Percentiles rank a stretch among this genome's conserved stretches.
phyloP scores from a whole-genome alignment of 2,113 vertebrate species.

The Halcyon malimbica region DNA sequence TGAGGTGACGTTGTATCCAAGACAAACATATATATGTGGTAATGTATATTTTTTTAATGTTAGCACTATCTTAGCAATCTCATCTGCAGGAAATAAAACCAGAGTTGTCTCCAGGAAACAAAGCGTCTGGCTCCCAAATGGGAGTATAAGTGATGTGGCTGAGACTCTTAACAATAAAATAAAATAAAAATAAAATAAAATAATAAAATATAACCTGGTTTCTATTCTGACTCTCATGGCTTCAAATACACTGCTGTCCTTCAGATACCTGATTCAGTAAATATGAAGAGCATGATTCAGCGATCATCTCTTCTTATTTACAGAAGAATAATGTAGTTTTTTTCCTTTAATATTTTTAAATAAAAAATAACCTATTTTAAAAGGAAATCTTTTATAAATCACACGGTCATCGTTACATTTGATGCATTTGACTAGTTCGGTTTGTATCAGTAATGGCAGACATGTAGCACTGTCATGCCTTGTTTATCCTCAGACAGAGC shows the following conservation, averaged over 20 bases:
- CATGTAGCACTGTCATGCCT: fast-evolving
- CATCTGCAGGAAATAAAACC: background rate
- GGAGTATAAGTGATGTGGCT: background rate
- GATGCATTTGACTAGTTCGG: background rate
- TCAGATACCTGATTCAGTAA: background rate
- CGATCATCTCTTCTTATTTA: background rate
- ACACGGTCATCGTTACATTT: background rate
- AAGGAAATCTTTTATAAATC: background rate
- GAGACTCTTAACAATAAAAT: background rate
- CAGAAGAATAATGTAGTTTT: background rate
- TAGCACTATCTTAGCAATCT: background rate
- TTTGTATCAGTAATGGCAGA: background rate
- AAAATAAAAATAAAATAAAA: background rate
- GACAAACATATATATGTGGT: background rate
- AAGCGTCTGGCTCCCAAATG: background rate
- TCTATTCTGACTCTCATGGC: background rate
- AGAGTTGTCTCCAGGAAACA: background rate
- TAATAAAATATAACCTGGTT: background rate
- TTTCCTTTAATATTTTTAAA: background rate
- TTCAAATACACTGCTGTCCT: background rate
- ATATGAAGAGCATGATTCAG: background rate
- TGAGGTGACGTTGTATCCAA: background rate
- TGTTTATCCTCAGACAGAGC: background rate
- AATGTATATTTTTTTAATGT: background rate
- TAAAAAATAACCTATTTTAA: background rate